Base-by-base conservation (phyloP, 2,797 vertebrate genomes). In the Geotrypetes seraphini region DNA sequence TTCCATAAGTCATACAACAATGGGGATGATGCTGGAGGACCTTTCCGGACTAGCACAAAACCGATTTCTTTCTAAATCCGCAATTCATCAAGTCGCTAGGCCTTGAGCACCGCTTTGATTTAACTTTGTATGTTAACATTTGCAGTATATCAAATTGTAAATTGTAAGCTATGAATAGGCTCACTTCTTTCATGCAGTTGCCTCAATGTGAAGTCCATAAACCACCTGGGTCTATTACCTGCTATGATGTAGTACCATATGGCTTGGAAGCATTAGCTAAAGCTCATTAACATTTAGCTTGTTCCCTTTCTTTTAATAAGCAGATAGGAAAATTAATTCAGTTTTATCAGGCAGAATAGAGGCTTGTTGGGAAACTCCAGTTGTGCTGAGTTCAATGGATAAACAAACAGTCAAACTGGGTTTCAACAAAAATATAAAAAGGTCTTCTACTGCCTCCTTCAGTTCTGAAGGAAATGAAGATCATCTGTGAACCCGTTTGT, bases 351-450 rank as follows among this genome's bases (percentile, higher is more conserved):
- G 13, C 26, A 16, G 47, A 33, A 12, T 25, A 23, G 39, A 33
- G 15, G 25, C 45, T 46, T 47, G 42, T 28, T 37, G 52, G 50
- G 61, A 21, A 50, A 44, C 42, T 52, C 39, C 28, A 34, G 39
- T 57, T 47, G 56, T 47, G 40, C 10, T 19, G 57, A 50, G 39
- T 34, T 25, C 16, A 19, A 28, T 39, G 49, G 24, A 50, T 56
- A 49, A 38, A 59, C 45, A 53, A 33, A 17, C 10, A 23, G 12
- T 17, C 12, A 30, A 51, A 52, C 42, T 28, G 32, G 41, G 25
- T 40, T 57, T 50, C 57, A 48, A n/a, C n/a, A n/a, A n/a, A n/a
- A n/a, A 65, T 58, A 60, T 48, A 39, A 26, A 47, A 33, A 22
- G 16, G 8, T 19, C 50, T 49, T 42, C 31, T 0, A 3, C 28